Evolutionary conservation across 2,888 invertebrate genomes (phyloP).

Genomic region (Caenorhabditis doughertyi): DNA sequence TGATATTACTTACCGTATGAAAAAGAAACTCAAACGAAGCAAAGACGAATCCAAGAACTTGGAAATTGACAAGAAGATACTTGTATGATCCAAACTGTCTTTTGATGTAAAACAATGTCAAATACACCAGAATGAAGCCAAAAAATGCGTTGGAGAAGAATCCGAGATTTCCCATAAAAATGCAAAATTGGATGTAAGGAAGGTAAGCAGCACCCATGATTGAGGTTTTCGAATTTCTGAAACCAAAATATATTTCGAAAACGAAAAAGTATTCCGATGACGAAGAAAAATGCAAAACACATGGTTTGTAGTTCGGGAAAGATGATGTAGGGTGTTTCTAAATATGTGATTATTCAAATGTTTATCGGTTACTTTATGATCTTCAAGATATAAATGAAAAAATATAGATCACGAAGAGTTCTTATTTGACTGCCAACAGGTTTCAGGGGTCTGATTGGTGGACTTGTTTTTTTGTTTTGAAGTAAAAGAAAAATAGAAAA

Average conservation of each 20-base stretch:
- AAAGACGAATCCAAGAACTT: conserved; percentile 35
- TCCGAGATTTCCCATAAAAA: conserved; percentile 38
- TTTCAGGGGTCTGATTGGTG: too few species aligned
- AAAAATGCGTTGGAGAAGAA: conserved; percentile 36
- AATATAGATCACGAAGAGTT: too few species aligned
- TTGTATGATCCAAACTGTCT: conserved; percentile 48
- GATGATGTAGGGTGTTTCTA: too few species aligned
- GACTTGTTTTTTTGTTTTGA: too few species aligned
- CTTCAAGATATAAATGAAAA: too few species aligned
- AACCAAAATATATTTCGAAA: background rate
- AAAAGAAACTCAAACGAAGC: conserved; percentile 34
- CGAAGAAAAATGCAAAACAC: too few species aligned
- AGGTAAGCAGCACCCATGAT: conserved; percentile 17
- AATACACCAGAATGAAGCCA: conserved; percentile 22
- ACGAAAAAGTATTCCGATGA: too few species aligned
- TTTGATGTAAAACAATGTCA: conserved; percentile 31
- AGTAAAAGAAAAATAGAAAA: too few species aligned
- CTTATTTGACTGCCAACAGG: too few species aligned
- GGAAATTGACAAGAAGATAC: conserved; percentile 40
- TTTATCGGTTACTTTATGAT: too few species aligned
- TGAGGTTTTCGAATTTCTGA: background rate
- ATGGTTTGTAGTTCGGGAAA: too few species aligned
- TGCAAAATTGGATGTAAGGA: background rate
- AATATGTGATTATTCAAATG: too few species aligned
- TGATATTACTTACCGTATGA: conserved; percentile 26